These are phyloP conservation scores for Pristionchus fissidentatus DNA, from an alignment of 2,888 invertebrate genomes.

Conservation along the genomic window DNA sequence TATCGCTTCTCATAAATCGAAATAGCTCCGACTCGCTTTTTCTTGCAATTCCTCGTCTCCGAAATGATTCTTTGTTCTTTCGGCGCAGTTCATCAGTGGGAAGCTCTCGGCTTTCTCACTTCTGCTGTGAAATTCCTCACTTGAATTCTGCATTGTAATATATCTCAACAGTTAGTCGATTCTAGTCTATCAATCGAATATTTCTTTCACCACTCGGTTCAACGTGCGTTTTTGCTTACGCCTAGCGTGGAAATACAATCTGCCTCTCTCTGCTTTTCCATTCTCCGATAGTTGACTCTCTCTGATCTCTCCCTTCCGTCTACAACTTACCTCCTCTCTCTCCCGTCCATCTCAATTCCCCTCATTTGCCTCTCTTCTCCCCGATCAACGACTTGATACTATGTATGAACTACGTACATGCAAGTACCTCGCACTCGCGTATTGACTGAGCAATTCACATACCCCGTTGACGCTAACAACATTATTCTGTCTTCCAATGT, in stretches of 20 bases:
- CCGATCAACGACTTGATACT: not conserved
- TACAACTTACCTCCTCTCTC: not conserved
- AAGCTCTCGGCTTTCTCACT: not conserved
- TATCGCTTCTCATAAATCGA: constrained; percentile 39
- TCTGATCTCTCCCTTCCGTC: constrained; percentile 18
- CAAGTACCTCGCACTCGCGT: too few species aligned
- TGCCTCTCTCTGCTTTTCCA: not conserved
- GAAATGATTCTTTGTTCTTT: not conserved
- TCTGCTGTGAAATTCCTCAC: too few species aligned
- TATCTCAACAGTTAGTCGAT: too few species aligned
- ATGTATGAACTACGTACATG: not conserved
- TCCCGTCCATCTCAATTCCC: not conserved
- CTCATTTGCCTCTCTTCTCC: constrained; percentile 8
- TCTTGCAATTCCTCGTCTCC: not conserved
- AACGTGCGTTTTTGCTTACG: constrained; percentile 37
- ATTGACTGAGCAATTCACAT: not conserved
- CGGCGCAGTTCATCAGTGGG: too few species aligned
- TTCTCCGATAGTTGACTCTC: constrained; percentile 11
- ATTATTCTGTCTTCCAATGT: constrained; percentile 3
- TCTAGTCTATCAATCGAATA: too few species aligned
- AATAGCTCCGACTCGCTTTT: constrained; percentile 20
- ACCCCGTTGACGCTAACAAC: not conserved
- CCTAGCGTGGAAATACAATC: constrained; percentile 24
- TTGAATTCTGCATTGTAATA: too few species aligned
- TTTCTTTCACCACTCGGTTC: not conserved